Conservation (phyloP, 2,888 invertebrate genomes). For the Agrypnus murinus region DNA sequence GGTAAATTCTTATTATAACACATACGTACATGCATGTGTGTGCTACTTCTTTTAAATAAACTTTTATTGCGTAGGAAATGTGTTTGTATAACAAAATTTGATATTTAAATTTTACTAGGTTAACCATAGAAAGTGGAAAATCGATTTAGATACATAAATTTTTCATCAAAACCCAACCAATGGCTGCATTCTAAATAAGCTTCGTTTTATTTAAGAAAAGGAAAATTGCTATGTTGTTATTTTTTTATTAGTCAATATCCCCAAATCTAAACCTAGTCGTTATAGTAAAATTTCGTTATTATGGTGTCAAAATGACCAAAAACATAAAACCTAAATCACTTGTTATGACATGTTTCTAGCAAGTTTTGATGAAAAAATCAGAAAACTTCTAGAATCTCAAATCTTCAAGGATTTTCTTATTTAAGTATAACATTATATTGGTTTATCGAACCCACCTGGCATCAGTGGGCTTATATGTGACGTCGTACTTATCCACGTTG, state of each 20-base stretch:
- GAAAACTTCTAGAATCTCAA: neutral
- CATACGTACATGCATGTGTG: neutral
- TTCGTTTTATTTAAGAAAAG: no score
- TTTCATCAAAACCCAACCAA: no score
- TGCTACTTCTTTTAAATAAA: neutral
- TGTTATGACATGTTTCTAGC: neutral
- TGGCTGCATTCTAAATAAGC: no score
- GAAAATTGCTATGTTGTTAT: no score
- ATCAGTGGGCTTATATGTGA: conserved; percentile 92
- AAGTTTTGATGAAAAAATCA: neutral
- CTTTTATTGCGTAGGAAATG: conserved; percentile 6
- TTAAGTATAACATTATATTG: conserved; percentile 17
- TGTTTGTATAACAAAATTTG: conserved; percentile 14
- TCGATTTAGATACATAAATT: neutral
- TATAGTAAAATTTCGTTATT: no score
- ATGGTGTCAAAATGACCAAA: no score
- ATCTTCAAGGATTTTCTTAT: neutral
- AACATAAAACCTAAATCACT: no score
- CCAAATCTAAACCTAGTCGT: no score
- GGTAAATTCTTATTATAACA: conserved; percentile 10
- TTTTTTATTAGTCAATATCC: no score
- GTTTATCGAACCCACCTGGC: conserved; percentile 80
- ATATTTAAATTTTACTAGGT: neutral
- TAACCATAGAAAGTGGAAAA: conserved; percentile 1
- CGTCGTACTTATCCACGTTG: conserved; percentile 91